These are phyloP conservation scores for Protosalanx chinensis DNA, from an alignment of 2,797 vertebrate species.

Conservation along the genomic window DNA sequence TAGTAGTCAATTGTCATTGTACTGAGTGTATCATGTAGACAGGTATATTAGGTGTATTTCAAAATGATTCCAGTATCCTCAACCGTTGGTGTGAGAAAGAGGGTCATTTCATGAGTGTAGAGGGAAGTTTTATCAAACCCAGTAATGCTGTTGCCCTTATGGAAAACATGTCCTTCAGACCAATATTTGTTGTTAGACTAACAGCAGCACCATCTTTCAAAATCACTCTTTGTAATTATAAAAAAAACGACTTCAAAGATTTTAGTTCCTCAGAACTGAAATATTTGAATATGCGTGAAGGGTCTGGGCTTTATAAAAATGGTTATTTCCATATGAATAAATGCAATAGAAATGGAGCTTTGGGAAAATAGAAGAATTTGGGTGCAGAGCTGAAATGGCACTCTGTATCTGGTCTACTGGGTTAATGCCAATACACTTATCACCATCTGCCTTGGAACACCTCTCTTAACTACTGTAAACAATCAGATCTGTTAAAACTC, in stretches of 20 bases:
- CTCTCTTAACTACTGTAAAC: slow-evolving; percentile 37
- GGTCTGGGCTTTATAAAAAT: slow-evolving; percentile 16
- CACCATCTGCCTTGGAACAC: slow-evolving; percentile 38
- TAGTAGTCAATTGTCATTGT: slow-evolving; percentile 37
- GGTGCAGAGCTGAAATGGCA: slow-evolving; percentile 34
- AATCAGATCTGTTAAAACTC: slow-evolving; percentile 32
- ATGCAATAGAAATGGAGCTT: neutral
- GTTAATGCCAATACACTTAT: slow-evolving; percentile 51
- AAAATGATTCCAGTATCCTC: slow-evolving; percentile 20
- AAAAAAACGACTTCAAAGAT: slow-evolving; percentile 54
- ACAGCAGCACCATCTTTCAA: slow-evolving; percentile 59
- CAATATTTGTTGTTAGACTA: slow-evolving; percentile 38
- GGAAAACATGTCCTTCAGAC: slow-evolving; percentile 14
- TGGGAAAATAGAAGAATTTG: slow-evolving; percentile 40
- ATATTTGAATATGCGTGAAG: neutral
- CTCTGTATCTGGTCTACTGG: slow-evolving; percentile 55
- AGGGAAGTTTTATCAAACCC: slow-evolving; percentile 15
- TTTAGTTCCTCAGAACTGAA: slow-evolving; percentile 42
- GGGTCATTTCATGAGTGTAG: neutral
- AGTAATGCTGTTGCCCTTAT: slow-evolving; percentile 1
- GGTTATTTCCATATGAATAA: neutral
- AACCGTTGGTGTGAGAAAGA: neutral
- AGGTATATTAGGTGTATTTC: neutral
- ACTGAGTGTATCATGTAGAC: no score
- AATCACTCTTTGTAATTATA: slow-evolving; percentile 50